Conservation (phyloP, 2,888 invertebrate species). For the Germaria angustata region DNA sequence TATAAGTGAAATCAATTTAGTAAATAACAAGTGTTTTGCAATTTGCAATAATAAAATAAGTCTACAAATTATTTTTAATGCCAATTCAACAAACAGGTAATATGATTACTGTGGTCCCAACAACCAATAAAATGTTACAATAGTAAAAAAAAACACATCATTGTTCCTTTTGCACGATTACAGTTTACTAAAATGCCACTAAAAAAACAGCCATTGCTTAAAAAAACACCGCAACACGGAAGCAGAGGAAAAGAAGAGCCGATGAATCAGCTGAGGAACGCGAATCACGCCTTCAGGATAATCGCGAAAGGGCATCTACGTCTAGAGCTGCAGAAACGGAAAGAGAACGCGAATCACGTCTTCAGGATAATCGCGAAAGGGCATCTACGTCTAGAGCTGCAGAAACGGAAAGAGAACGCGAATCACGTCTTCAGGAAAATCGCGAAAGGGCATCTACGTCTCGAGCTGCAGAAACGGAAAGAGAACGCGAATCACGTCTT, state of each 20-base stretch:
- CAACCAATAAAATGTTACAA: neutral
- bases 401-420: no score
- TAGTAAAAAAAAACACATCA: slow-evolving; percentile 12
- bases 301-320: neutral
- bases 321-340: slow-evolving; percentile 21
- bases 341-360: slow-evolving; percentile 34
- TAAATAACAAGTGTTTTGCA: no score
- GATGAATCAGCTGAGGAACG: neutral
- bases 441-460: slow-evolving; percentile 1
- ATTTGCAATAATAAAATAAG: no score
- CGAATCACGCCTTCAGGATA: neutral
- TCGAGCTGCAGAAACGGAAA: slow-evolving; percentile 19
- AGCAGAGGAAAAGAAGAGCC: no score
- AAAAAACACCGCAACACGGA: no score
- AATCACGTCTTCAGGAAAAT: neutral
- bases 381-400: slow-evolving; percentile 27
- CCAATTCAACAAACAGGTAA: no score
- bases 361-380: slow-evolving; percentile 12
- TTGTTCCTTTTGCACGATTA: slow-evolving; percentile 18
- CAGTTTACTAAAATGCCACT: slow-evolving; percentile 11
- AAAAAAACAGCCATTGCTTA: slow-evolving; percentile 28
- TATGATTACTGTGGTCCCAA: no score
- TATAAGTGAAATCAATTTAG: no score
- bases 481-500: slow-evolving; percentile 37
- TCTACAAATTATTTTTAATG: no score